Evolutionary conservation across 2,113 vertebrate genomes (phyloP), one percentile per base, ranked within the genome.

Genomic region (Xyrauchen texanus): DNA sequence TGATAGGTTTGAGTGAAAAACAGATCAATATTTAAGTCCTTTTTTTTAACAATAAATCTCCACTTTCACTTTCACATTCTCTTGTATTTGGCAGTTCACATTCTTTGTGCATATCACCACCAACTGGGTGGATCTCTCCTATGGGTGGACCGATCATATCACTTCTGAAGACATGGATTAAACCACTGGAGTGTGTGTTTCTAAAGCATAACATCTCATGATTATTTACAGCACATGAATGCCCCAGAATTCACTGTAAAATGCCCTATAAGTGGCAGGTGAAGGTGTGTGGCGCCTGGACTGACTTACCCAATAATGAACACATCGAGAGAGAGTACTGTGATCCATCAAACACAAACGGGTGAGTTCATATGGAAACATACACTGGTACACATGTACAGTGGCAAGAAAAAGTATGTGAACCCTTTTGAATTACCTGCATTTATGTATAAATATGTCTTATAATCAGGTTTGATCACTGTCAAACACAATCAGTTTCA

Each of bases 251-350:
- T 21, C 88, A 89, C 79, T 88, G 11, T 63, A 69, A 71, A 5
- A 58, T 87, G 76, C 87, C 88, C 0, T 89, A 88, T 77, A 78
- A 77, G 45, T 89, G 88, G 88, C 76, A 89, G 72, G 49, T 84
- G 52, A 79, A 76, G 0, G 51, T 47, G 5, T 61, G 47, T 4
- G 0, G n/a, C 3, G 58, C 11, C 2, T 89, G 88, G 88, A 77
- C 55, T 0, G 65, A 80, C 8, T 57, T 89, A 34, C 79, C 75
- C 11, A 63, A 85, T 12, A 88, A 66, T 42, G 84, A 88, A 62
- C 47, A 58, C 3, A 81, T 88, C 15, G 88, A 89, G 79, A 80
- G 57, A 21, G 83, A 81, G n/a, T 89, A 69, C 79, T 87, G 86
- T 12, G 58, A 88, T 68, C 88, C 88, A 4, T 52, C 7, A 15